phyloP scores from a whole-genome alignment of 2,797 vertebrate genomes.

The Graptemys geographica region DNA sequence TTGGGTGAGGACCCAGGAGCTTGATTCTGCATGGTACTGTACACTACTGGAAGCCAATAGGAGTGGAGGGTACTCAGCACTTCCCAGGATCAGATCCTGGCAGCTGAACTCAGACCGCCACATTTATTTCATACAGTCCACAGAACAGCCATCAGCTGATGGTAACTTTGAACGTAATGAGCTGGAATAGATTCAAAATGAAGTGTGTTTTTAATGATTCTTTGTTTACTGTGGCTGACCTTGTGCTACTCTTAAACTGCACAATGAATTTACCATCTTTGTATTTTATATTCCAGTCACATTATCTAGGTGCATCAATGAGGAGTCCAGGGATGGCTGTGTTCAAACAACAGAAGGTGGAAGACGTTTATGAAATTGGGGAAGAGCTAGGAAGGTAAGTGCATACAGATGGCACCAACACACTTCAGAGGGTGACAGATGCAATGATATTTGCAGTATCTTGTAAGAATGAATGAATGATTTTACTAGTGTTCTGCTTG shows the following conservation, averaged over 20 bases:
- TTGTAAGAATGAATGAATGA: background rate
- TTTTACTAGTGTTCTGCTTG: background rate
- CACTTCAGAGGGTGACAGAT: background rate
- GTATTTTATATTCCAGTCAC: slow-evolving; percentile 62
- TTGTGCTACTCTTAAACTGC: background rate
- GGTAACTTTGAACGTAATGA: background rate
- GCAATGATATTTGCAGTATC: background rate
- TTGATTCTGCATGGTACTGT: background rate
- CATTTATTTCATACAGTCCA: background rate
- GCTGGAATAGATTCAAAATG: background rate
- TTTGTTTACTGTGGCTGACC: background rate
- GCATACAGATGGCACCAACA: fast-evolving
- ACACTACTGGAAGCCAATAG: background rate
- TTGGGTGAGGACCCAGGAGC: background rate
- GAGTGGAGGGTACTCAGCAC: background rate
- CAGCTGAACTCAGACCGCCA: background rate
- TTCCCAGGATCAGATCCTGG: background rate
- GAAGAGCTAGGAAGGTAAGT: slow-evolving; percentile 95
- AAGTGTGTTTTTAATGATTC: background rate
- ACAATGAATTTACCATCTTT: background rate
- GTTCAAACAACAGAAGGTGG: slow-evolving; percentile 96
- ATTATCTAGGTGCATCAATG: slow-evolving; percentile 82
- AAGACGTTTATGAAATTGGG: slow-evolving; percentile 93
- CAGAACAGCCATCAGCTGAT: background rate
- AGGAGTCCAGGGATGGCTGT: slow-evolving; percentile 90